Percentiles rank a stretch among this genome's conserved stretches.
phyloP scores from a whole-genome alignment of 2,888 invertebrate genomes.

The Tipula unca region DNA sequence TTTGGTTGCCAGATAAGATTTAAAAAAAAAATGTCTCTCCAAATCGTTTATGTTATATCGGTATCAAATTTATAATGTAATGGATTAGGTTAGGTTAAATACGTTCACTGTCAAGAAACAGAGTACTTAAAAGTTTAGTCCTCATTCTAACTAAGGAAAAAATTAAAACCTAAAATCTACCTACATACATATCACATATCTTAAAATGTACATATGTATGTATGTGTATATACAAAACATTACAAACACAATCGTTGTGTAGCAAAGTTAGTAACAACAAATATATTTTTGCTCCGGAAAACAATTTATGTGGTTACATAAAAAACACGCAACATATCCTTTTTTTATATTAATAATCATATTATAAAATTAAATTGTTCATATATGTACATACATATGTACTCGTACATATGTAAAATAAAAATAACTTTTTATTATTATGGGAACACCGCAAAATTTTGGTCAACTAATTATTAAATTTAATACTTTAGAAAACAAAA shows the following conservation, averaged over 20 bases:
- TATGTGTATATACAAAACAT: too few species aligned
- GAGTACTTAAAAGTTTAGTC: too few species aligned
- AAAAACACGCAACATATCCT: neutral
- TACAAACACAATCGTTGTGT: neutral
- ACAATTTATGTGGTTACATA: neutral
- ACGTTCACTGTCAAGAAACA: too few species aligned
- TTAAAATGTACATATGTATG: too few species aligned
- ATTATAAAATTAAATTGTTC: neutral
- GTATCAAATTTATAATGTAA: neutral
- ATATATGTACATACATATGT: neutral
- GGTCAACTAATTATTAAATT: neutral
- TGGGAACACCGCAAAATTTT: neutral
- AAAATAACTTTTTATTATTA: neutral
- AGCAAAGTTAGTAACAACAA: neutral
- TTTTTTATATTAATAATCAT: neutral
- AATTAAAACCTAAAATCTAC: too few species aligned
- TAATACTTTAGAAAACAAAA: neutral
- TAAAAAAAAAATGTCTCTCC: neutral
- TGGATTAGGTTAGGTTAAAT: neutral
- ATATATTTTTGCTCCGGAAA: neutral
- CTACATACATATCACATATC: too few species aligned
- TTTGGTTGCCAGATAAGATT: neutral
- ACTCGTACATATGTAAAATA: neutral
- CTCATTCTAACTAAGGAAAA: too few species aligned
- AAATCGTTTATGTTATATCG: neutral